Conservation (phyloP, 2,113 vertebrate genomes). For the Pteruthius melanotis region DNA sequence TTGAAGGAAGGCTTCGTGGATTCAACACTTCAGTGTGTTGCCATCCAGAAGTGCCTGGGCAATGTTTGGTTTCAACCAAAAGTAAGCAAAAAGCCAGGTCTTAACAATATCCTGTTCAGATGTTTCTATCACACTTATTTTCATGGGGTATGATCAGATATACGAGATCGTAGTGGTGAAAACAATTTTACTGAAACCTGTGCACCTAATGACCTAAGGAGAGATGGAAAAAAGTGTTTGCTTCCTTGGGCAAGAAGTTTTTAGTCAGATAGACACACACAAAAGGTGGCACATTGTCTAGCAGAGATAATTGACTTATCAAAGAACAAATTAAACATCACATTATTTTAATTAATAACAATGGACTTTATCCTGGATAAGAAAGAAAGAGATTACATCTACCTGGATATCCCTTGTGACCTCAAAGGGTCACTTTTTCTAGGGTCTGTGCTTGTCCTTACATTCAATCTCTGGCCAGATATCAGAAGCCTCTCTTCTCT, state of each 20-base stretch:
- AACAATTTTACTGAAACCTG: neutral
- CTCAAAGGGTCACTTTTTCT: neutral
- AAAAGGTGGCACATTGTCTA: neutral
- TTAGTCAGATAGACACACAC: neutral
- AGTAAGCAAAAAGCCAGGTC: neutral
- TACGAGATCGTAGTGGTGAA: neutral
- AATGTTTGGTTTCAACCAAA: neutral
- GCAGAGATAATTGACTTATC: neutral
- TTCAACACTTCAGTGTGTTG: neutral
- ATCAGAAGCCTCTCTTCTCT: neutral
- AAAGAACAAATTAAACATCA: neutral
- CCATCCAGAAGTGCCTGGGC: neutral
- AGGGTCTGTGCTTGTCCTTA: neutral
- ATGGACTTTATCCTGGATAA: neutral
- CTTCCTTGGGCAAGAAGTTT: neutral
- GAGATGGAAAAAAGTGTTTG: fast-evolving
- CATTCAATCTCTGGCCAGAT: neutral
- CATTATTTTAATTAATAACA: neutral
- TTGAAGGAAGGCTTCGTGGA: neutral
- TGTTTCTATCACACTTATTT: neutral
- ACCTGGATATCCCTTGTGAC: neutral
- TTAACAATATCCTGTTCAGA: neutral
- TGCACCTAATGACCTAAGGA: neutral
- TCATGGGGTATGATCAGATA: neutral
- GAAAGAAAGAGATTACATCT: neutral